phyloP scores from a whole-genome alignment of 92 coral and sea anemone genomes.

The Phenganax stokvisi region DNA sequence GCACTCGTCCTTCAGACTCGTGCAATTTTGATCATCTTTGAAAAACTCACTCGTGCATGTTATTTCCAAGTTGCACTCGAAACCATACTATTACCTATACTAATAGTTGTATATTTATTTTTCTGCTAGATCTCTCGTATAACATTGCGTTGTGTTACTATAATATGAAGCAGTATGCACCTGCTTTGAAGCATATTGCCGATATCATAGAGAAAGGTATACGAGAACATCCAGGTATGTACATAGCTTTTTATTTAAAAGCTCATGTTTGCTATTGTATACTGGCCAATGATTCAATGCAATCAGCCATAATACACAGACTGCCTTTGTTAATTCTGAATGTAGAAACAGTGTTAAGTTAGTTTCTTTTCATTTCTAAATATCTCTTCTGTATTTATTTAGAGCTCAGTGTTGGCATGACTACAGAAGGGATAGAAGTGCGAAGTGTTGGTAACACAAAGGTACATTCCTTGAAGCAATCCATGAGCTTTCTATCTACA shows the following conservation, averaged over 20 bases:
- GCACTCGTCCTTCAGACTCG: too few relatives aligned
- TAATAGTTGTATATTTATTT: background rate
- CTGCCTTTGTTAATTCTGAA: too few relatives aligned
- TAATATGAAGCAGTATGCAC: slow-evolving; percentile 93
- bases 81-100: too few relatives aligned
- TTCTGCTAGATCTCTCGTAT: slow-evolving; percentile 71
- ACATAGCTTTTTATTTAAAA: background rate
- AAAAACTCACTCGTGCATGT: too few relatives aligned
- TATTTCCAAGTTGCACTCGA: too few relatives aligned
- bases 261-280: too few relatives aligned
- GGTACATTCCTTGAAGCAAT: slow-evolving; percentile 43
- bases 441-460: slow-evolving; percentile 97
- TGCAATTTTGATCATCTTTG: too few relatives aligned
- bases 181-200: slow-evolving; percentile 93
- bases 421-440: slow-evolving; percentile 98
- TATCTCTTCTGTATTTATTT: background rate
- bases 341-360: too few relatives aligned
- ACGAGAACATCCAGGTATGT: slow-evolving; percentile 90
- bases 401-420: slow-evolving; percentile 99
- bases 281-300: too few relatives aligned
- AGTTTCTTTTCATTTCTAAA: too few relatives aligned
- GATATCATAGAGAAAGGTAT: slow-evolving; percentile 96
- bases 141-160: slow-evolving; percentile 92
- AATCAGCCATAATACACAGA: too few relatives aligned
- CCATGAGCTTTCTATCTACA: too few relatives aligned